phyloP scores from a whole-genome alignment of 2,113 vertebrate genomes.

The Fregata magnificens region DNA sequence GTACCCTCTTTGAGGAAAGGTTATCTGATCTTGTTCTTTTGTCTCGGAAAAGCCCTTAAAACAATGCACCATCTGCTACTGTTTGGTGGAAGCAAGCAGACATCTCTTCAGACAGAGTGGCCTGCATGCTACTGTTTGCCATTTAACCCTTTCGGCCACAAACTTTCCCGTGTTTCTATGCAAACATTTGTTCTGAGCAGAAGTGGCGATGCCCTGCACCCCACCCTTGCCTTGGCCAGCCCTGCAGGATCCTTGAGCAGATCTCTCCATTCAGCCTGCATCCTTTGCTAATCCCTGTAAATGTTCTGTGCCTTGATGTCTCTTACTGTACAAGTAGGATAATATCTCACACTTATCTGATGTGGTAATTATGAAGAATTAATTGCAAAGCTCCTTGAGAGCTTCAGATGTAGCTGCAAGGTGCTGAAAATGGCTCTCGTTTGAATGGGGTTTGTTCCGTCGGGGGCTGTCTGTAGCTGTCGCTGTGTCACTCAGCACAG shows the following conservation, averaged over 20 bases:
- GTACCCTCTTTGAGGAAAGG: slow-evolving; percentile 47
- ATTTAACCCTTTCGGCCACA: slow-evolving; percentile 42
- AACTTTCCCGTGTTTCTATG: background rate
- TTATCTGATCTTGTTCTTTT: slow-evolving; percentile 67
- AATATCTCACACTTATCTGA: background rate
- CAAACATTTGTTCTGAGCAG: background rate
- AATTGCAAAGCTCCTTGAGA: background rate
- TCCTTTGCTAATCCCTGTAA: background rate
- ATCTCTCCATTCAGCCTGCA: background rate
- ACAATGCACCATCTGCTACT: slow-evolving; percentile 67
- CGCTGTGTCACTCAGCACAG: background rate
- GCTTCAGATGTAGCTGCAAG: background rate
- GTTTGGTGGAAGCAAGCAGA: slow-evolving; percentile 36
- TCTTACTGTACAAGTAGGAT: background rate
- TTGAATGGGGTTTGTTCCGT: background rate
- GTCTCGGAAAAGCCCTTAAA: slow-evolving; percentile 52
- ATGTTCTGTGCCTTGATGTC: background rate
- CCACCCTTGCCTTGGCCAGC: background rate
- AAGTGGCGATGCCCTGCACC: background rate
- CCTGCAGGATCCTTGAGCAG: background rate
- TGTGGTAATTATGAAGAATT: background rate
- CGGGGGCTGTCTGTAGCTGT: background rate
- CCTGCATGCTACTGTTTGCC: background rate
- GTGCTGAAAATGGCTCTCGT: background rate
- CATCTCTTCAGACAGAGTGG: background rate